Evolutionary conservation across 37 sponge, comb jelly and placozoan species (phyloP).

Genomic region (Mnemiopsis leidyi): DNA sequence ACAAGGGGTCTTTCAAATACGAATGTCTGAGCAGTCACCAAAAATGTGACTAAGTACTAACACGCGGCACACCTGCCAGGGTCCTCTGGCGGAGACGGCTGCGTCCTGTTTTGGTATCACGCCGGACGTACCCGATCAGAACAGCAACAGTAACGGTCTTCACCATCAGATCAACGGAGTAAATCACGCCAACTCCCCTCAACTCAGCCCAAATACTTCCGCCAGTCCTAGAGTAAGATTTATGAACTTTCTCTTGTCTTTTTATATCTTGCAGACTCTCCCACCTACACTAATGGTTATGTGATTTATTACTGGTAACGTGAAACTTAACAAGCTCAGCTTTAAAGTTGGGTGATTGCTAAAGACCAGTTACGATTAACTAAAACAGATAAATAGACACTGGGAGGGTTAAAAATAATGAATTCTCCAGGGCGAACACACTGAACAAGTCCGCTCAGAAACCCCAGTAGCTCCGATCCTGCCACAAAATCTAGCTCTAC

Average conservation of each 20-base stretch:
- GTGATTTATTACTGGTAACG: too few species aligned
- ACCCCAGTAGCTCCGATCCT: not conserved
- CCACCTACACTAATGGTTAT: too few species aligned
- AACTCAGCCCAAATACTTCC: not conserved
- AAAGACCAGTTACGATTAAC: too few species aligned
- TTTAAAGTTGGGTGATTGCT: too few species aligned
- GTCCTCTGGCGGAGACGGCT: conserved; percentile 5
- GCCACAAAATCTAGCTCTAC: not conserved
- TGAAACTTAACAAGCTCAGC: too few species aligned
- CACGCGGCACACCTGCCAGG: not conserved
- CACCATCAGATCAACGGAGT: not conserved
- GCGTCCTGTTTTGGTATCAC: conserved; percentile 27
- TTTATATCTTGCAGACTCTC: too few species aligned
- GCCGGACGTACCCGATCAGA: not conserved
- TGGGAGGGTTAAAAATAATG: too few species aligned
- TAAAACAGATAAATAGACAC: too few species aligned
- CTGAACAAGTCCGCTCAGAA: not conserved
- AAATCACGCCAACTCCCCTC: not conserved
- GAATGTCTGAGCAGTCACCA: too few species aligned
- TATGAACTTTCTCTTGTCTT: too few species aligned
- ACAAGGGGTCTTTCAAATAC: too few species aligned
- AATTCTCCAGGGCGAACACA: not conserved
- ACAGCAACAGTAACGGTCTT: not conserved
- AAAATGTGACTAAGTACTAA: too few species aligned
- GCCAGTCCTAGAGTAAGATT: not conserved